Percentiles rank a stretch among this genome's conserved stretches.
phyloP scores from a whole-genome alignment of 1,140 invertebrate species.

The Apis cerana region DNA sequence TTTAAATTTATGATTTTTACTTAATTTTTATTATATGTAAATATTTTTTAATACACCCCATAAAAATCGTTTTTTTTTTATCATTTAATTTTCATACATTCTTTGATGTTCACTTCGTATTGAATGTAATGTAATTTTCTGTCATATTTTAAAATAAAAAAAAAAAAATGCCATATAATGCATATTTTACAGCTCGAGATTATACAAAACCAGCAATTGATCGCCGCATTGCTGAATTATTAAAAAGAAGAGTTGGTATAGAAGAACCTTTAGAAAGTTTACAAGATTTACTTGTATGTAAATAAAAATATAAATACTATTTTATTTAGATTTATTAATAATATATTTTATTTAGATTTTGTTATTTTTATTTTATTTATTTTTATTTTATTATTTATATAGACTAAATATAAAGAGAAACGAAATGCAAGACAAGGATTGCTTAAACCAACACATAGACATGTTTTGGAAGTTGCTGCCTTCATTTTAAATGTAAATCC shows the following conservation, averaged over 20 bases:
- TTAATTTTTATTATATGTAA: not conserved
- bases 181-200: slow-evolving; percentile 60
- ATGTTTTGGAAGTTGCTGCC: slow-evolving; percentile 85
- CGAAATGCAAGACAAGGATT: slow-evolving; percentile 79
- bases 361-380: not conserved
- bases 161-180: slow-evolving; percentile 44
- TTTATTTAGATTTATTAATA: not conserved
- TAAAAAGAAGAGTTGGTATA: slow-evolving; percentile 65
- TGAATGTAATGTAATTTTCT: not conserved
- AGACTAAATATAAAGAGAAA: slow-evolving; percentile 82
- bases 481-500: slow-evolving; percentile 81
- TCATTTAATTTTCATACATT: not conserved
- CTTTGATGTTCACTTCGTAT: slow-evolving; percentile 23
- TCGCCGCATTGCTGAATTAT: slow-evolving; percentile 66
- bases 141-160: slow-evolving; percentile 9
- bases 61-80: not conserved
- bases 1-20: not conserved
- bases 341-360: not conserved
- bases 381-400: not conserved
- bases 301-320: not conserved
- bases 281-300: slow-evolving; percentile 67
- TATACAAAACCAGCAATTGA: slow-evolving; percentile 71
- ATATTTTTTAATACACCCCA: not conserved
- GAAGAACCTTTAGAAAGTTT: slow-evolving; percentile 61
- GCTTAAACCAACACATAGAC: slow-evolving; percentile 83